Percentiles rank a stretch among this genome's conserved stretches.
These are phyloP conservation scores for Syngnathus scovelli DNA, from an alignment of 2,113 vertebrate species.

Conservation along the genomic window DNA sequence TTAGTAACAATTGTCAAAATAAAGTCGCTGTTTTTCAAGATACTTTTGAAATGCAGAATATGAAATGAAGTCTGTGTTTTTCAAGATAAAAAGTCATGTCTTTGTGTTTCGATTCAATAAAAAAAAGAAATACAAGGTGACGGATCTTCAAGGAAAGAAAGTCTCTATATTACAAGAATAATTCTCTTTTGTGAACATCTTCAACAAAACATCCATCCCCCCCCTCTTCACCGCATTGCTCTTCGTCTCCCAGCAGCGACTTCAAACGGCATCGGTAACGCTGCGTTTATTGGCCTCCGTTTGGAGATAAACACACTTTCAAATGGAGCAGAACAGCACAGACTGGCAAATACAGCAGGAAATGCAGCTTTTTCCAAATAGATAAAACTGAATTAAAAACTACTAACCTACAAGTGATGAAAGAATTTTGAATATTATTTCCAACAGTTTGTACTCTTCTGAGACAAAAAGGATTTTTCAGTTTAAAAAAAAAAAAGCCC, in stretches of 20 bases:
- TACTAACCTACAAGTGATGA: neutral
- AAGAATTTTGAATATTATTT: neutral
- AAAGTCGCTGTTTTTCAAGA: too few species aligned
- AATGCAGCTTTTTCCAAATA: neutral
- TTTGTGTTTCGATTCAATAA: too few species aligned
- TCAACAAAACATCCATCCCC: neutral
- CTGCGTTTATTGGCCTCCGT: constrained; percentile 2
- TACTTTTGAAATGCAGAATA: too few species aligned
- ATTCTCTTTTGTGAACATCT: neutral
- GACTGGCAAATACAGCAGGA: neutral
- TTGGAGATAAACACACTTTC: constrained; percentile 4
- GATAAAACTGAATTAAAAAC: constrained; percentile 3
- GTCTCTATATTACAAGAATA: neutral
- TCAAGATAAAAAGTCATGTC: neutral
- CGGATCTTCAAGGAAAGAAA: neutral
- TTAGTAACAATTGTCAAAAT: too few species aligned
- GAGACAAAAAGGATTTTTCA: neutral
- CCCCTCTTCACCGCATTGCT: neutral
- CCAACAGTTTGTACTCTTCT: neutral
- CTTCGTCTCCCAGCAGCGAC: neutral
- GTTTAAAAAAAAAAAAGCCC: neutral
- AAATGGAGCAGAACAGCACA: neutral
- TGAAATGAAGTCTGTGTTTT: neutral
- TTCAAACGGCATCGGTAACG: constrained; percentile 7
- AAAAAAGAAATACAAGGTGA: too few species aligned